phyloP scores from a whole-genome alignment of 2,113 vertebrate species.

The Microcebus tavaratra region DNA sequence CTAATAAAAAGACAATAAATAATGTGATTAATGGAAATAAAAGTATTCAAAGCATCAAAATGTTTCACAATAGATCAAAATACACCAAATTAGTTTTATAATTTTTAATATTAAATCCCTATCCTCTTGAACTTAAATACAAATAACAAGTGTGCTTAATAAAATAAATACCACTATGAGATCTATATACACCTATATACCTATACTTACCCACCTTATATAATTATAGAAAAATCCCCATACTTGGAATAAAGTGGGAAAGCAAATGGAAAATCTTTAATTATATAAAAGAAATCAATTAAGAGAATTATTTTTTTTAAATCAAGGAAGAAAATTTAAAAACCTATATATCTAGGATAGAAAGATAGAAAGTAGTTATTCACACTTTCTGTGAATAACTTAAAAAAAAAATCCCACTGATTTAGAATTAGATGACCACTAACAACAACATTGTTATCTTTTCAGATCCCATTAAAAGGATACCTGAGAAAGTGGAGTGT shows the following conservation, averaged over 20 bases:
- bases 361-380: background rate
- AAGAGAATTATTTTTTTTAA: background rate
- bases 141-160: constrained; percentile 37
- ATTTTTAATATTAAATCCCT: constrained; percentile 54
- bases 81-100: constrained; percentile 40
- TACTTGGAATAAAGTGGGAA: constrained; percentile 12
- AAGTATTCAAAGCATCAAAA: constrained; percentile 47
- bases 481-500: background rate
- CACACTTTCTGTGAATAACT: background rate
- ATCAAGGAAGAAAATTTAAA: background rate
- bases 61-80: constrained; percentile 49
- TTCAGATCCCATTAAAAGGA: background rate
- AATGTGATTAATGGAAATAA: constrained; percentile 54
- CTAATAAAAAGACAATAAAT: constrained; percentile 85
- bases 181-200: background rate
- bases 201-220: background rate
- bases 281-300: background rate
- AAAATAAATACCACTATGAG: constrained; percentile 29
- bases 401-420: background rate
- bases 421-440: constrained; percentile 8
- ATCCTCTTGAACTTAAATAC: constrained; percentile 46
- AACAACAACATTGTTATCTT: background rate
- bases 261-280: constrained; percentile 6
- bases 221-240: constrained; percentile 24
- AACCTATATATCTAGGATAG: background rate